Evolutionary conservation across 2,888 invertebrate genomes (phyloP).

Genomic region (Entomobrya proxima): DNA sequence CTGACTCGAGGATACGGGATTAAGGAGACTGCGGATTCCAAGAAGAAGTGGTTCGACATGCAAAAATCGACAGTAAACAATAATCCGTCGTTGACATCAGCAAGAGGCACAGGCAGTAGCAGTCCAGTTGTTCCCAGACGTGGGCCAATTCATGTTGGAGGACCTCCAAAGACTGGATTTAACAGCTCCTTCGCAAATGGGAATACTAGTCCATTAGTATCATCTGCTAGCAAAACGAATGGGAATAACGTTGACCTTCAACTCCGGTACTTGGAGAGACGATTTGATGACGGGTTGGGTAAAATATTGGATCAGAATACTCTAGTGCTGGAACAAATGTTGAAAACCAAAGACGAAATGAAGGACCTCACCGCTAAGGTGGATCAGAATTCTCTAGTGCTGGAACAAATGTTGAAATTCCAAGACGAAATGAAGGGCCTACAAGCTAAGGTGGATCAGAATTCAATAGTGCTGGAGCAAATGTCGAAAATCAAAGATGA

Average conservation of each 20-base stretch:
- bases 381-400: slow-evolving; percentile 23
- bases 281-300: slow-evolving; percentile 58
- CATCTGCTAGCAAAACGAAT: slow-evolving; percentile 9
- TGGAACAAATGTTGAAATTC: slow-evolving; percentile 41
- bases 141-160: not conserved
- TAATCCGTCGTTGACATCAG: not conserved
- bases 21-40: slow-evolving; percentile 31
- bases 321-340: slow-evolving; percentile 39
- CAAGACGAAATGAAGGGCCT: slow-evolving; percentile 54
- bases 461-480: slow-evolving; percentile 3
- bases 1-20: slow-evolving; percentile 51
- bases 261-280: slow-evolving; percentile 43
- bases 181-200: slow-evolving; percentile 24
- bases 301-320: slow-evolving; percentile 58
- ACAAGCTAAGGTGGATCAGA: slow-evolving; percentile 59
- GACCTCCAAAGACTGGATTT: slow-evolving; percentile 43
- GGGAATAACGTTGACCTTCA: slow-evolving; percentile 32
- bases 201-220: not conserved
- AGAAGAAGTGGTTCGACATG: slow-evolving; percentile 58
- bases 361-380: slow-evolving; percentile 42
- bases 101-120: not conserved
- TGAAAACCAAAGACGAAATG: slow-evolving; percentile 64
- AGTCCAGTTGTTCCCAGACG: slow-evolving; percentile 23
- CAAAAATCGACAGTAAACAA: slow-evolving; percentile 41
- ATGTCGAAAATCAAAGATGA: slow-evolving; percentile 67